Percentiles rank a stretch among this genome's conserved stretches.
These are phyloP conservation scores for Conops quadrifasciatus DNA, from an alignment of 2,888 invertebrate genomes.

Conservation along the genomic window DNA sequence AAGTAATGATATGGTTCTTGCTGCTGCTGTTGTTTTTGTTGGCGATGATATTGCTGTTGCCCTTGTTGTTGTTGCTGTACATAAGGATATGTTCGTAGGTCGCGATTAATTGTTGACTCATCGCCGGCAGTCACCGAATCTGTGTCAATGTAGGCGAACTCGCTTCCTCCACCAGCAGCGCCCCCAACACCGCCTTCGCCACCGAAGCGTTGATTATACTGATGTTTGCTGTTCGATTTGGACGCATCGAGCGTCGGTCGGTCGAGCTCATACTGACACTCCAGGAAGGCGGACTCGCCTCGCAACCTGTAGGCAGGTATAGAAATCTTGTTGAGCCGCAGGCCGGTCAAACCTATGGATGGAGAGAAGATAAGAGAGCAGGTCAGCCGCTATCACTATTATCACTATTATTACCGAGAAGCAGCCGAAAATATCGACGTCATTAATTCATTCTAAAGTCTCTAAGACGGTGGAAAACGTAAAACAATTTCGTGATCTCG, in stretches of 20 bases:
- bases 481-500: too few relatives aligned
- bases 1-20: too few relatives aligned
- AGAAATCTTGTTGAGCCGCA: constrained; percentile 71
- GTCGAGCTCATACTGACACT: constrained; percentile 73
- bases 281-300: constrained; percentile 73
- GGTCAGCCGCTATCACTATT: too few relatives aligned
- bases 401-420: too few relatives aligned
- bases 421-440: too few relatives aligned
- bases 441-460: too few relatives aligned
- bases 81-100: constrained; percentile 48
- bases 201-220: constrained; percentile 39
- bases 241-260: constrained; percentile 46
- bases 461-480: too few relatives aligned
- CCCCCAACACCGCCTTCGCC: constrained; percentile 29
- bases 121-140: constrained; percentile 47
- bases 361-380: too few relatives aligned
- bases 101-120: constrained; percentile 41
- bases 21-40: constrained; percentile 43
- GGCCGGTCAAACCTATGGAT: constrained; percentile 53
- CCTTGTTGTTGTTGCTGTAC: constrained; percentile 48
- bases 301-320: constrained; percentile 73
- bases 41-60: constrained; percentile 45
- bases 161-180: constrained; percentile 36
- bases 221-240: constrained; percentile 35
- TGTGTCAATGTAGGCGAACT: constrained; percentile 50